These are phyloP conservation scores for Rhyacophila evoluta DNA, from an alignment of 2,888 invertebrate genomes.

Conservation along the genomic window DNA sequence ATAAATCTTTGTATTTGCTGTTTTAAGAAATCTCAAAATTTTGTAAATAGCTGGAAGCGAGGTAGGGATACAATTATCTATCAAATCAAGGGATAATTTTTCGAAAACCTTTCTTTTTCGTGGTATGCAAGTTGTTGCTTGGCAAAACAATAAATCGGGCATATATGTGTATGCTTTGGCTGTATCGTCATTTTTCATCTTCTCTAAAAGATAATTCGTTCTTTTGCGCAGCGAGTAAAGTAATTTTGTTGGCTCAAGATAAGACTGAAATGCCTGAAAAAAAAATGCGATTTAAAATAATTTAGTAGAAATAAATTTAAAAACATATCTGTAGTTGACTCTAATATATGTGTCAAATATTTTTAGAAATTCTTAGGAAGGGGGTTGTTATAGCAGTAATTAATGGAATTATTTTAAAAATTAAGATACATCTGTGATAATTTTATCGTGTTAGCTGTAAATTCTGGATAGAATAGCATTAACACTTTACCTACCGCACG, in stretches of 20 bases:
- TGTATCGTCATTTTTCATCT: not conserved
- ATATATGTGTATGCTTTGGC: not conserved
- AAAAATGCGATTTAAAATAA: too few species aligned
- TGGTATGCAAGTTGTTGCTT: constrained; percentile 15
- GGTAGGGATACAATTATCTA: constrained; percentile 30
- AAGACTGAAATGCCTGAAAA: constrained; percentile 35
- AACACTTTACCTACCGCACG: too few species aligned
- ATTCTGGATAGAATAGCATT: too few species aligned
- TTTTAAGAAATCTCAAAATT: constrained; percentile 43
- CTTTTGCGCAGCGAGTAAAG: not conserved
- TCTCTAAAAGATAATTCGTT: constrained; percentile 4
- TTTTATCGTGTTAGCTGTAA: too few species aligned
- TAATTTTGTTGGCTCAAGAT: constrained; percentile 19
- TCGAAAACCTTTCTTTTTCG: constrained; percentile 28
- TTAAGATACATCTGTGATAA: too few species aligned
- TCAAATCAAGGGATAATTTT: constrained; percentile 4
- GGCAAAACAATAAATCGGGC: constrained; percentile 50
- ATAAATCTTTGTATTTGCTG: constrained; percentile 27
- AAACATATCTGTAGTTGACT: too few species aligned
- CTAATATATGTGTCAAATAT: too few species aligned
- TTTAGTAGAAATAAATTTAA: too few species aligned
- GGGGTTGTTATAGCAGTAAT: too few species aligned
- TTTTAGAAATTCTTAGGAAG: too few species aligned
- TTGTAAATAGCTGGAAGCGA: constrained; percentile 37
- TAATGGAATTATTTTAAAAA: too few species aligned